Evolutionary conservation across 2,797 vertebrate genomes (phyloP).

Genomic region (Silurus aristotelis): DNA sequence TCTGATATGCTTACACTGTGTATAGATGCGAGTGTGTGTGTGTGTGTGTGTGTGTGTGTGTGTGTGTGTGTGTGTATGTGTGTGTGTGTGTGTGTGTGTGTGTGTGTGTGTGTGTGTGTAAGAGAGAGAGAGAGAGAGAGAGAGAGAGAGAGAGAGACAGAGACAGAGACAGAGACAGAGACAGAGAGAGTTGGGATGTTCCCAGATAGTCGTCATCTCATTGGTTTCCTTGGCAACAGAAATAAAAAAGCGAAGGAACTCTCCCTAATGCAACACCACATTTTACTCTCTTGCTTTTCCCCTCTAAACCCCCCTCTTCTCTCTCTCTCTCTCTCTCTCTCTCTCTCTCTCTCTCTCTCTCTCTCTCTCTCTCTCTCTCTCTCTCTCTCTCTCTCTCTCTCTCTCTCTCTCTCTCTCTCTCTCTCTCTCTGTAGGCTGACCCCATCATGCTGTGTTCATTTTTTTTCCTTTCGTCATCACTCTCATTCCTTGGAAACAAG

Average conservation of each 20-base stretch:
- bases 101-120: slow-evolving; percentile 17
- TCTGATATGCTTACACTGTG: slow-evolving; percentile 32
- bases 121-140: neutral
- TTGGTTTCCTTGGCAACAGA: slow-evolving; percentile 66
- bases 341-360: slow-evolving; percentile 8
- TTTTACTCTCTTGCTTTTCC: slow-evolving; percentile 26
- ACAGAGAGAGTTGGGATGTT: slow-evolving; percentile 43
- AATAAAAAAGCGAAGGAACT: slow-evolving; percentile 53
- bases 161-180: slow-evolving; percentile 18
- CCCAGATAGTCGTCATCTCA: slow-evolving; percentile 48
- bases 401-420: slow-evolving; percentile 13
- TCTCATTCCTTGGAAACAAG: neutral
- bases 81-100: slow-evolving; percentile 13
- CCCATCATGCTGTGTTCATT: neutral
- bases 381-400: neutral
- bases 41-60: slow-evolving; percentile 23
- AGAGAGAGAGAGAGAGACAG: neutral
- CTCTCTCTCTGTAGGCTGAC: neutral
- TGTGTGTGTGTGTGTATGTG: slow-evolving; percentile 1
- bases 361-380: neutral
- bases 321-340: neutral
- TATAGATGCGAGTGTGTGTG: slow-evolving; percentile 18
- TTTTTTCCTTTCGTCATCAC: neutral
- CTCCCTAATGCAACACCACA: slow-evolving; percentile 47
- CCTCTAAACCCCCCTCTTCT: neutral